A percentile compares a stretch with the other conserved stretches of the same genome.
phyloP scores from a whole-genome alignment of 2,113 vertebrate genomes.

The Arenaria interpres region DNA sequence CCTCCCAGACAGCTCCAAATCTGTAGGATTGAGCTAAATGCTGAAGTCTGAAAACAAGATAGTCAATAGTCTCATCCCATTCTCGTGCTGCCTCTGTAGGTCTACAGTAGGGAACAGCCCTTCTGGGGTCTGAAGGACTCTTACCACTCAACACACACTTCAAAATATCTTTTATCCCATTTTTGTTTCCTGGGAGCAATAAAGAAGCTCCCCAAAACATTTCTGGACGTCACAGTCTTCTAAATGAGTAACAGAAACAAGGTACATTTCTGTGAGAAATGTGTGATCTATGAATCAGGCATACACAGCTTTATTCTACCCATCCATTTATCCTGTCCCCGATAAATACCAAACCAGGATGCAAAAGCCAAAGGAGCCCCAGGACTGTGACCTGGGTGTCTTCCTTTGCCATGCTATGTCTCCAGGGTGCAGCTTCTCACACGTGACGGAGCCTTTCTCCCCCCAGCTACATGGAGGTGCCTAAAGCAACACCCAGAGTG shows the following conservation, averaged over 20 bases:
- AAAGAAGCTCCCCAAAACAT: background rate
- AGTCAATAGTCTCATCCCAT: background rate
- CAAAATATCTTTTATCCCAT: background rate
- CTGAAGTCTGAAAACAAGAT: background rate
- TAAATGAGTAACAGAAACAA: background rate
- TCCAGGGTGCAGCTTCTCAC: background rate
- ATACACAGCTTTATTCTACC: background rate
- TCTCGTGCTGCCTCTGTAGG: background rate
- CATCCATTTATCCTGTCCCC: background rate
- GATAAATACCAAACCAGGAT: background rate
- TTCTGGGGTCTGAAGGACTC: background rate
- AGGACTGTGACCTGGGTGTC: background rate
- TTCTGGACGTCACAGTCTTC: background rate
- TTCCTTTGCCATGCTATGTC: background rate
- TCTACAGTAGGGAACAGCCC: background rate
- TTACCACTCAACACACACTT: background rate
- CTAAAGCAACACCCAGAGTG: background rate
- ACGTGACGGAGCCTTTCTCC: background rate
- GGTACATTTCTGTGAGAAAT: background rate
- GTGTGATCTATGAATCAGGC: background rate
- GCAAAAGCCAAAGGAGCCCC: background rate
- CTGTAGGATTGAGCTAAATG: background rate
- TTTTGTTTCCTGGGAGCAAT: background rate
- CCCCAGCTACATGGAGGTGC: background rate
- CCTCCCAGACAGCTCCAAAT: slow-evolving; percentile 5